A percentile compares a stretch with the other conserved stretches of the same genome.
Evolutionary conservation across 2,797 vertebrate species (phyloP).

Genomic region (Vespertilio murinus): DNA sequence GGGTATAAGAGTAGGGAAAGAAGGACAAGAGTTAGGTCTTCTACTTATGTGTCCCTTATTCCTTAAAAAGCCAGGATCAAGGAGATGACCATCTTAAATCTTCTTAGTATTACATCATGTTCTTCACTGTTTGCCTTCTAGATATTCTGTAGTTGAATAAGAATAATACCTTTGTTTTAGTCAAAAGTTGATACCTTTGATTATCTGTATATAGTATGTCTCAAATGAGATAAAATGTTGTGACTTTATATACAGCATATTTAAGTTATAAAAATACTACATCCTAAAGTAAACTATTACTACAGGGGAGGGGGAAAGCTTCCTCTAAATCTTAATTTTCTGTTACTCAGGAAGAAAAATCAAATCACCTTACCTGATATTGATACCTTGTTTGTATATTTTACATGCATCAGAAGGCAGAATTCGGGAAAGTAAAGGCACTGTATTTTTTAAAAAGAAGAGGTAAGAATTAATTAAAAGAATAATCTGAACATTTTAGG

Average conservation of each 20-base stretch:
- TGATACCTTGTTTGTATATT: slow-evolving; percentile 99
- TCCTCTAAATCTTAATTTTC: slow-evolving; percentile 39
- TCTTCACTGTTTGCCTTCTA: background rate
- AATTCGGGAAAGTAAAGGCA: slow-evolving; percentile 99
- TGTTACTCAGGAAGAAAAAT: slow-evolving; percentile 25
- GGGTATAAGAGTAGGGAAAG: background rate
- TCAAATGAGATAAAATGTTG: slow-evolving; percentile 33
- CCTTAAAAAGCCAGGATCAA: background rate
- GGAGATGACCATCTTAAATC: background rate
- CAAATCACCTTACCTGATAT: slow-evolving; percentile 92
- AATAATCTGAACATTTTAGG: slow-evolving; percentile 26
- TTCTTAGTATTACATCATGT: background rate
- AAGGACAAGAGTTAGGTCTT: background rate
- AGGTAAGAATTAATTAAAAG: slow-evolving; percentile 46
- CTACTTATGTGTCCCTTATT: background rate
- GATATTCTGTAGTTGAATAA: background rate
- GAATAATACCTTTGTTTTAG: slow-evolving; percentile 32
- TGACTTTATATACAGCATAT: background rate
- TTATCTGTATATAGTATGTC: background rate
- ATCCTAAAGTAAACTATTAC: slow-evolving; percentile 28
- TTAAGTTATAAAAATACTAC: slow-evolving; percentile 31
- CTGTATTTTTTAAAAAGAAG: slow-evolving; percentile 84
- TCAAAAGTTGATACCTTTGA: background rate
- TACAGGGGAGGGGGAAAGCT: background rate
- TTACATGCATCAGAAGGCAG: slow-evolving; percentile 99